Evolutionary conservation across 1,140 invertebrate species (phyloP).

Genomic region (Paralvinella palmiformis): DNA sequence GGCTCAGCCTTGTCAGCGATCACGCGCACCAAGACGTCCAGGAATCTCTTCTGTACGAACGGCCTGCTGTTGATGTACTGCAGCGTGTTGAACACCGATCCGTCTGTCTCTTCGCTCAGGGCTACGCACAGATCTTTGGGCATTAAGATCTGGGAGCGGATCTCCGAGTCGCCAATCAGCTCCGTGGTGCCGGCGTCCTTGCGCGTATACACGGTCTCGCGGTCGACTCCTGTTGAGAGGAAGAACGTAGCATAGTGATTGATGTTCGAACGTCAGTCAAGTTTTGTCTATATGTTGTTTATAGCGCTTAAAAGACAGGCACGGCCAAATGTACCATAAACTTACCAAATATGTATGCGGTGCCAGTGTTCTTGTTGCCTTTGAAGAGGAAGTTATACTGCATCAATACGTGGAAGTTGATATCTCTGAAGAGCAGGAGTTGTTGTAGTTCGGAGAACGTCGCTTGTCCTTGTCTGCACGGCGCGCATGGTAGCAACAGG

Average conservation of each 20-base stretch:
- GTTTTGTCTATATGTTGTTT: too few relatives aligned
- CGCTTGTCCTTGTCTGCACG: slow-evolving; percentile 61
- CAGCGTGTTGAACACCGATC: slow-evolving; percentile 53
- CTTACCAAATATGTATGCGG: slow-evolving; percentile 21
- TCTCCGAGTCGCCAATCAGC: slow-evolving; percentile 60
- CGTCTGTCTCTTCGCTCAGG: slow-evolving; percentile 75
- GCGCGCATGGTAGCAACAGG: slow-evolving; percentile 71
- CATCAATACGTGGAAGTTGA: slow-evolving; percentile 76
- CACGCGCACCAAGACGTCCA: slow-evolving; percentile 63
- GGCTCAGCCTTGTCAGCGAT: slow-evolving; percentile 61
- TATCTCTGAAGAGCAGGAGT: slow-evolving; percentile 66
- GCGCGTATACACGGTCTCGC: slow-evolving; percentile 65
- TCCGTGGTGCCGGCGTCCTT: slow-evolving; percentile 60
- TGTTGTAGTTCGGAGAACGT: slow-evolving; percentile 68
- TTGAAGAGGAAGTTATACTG: slow-evolving; percentile 35
- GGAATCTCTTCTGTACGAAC: slow-evolving; percentile 60
- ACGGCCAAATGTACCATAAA: too few relatives aligned
- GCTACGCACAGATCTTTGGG: slow-evolving; percentile 71
- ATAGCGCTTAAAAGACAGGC: too few relatives aligned
- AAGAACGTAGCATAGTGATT: not conserved
- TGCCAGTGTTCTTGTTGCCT: slow-evolving; percentile 19
- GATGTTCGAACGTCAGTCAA: not conserved
- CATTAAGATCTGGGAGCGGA: slow-evolving; percentile 65
- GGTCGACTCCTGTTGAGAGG: slow-evolving; percentile 64
- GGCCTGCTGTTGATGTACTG: slow-evolving; percentile 22